These are phyloP conservation scores for Drosophila kanekoi DNA, from an alignment of 2,888 invertebrate species.

Conservation along the genomic window DNA sequence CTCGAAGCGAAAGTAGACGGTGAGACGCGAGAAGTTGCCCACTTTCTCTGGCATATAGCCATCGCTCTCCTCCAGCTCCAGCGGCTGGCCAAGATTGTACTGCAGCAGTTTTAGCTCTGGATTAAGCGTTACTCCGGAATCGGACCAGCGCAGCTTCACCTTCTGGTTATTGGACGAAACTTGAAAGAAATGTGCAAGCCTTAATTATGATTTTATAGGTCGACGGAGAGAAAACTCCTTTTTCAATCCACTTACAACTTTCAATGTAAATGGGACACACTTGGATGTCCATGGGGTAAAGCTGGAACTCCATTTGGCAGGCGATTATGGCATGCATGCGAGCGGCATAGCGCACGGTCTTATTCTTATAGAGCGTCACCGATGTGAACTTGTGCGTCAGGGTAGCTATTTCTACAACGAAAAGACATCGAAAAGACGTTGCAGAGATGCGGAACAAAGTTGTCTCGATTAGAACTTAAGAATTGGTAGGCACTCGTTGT, in stretches of 20 bases:
- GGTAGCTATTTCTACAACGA: constrained; percentile 90
- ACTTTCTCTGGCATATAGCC: constrained; percentile 92
- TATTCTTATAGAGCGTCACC: constrained; percentile 92
- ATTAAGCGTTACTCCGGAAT: constrained; percentile 91
- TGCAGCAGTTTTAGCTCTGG: constrained; percentile 92
- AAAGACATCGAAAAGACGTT: constrained; percentile 80
- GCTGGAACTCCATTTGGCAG: constrained; percentile 94
- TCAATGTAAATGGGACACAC: constrained; percentile 93
- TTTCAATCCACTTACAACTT: constrained; percentile 89
- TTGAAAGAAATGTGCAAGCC: constrained; percentile 79
- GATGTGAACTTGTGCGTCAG: constrained; percentile 93
- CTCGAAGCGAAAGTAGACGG: constrained; percentile 92
- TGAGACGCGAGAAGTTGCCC: constrained; percentile 92
- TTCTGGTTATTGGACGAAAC: constrained; percentile 93
- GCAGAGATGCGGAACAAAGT: constrained; percentile 79
- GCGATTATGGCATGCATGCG: constrained; percentile 94
- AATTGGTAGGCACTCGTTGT: constrained; percentile 68
- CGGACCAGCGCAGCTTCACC: constrained; percentile 91
- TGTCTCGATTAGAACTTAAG: constrained; percentile 77
- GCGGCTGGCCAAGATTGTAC: constrained; percentile 91
- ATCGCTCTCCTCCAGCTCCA: constrained; percentile 90
- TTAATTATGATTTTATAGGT: not conserved
- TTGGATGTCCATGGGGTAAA: constrained; percentile 95
- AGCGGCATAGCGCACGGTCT: constrained; percentile 92
- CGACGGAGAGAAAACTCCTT: not conserved